Evolutionary conservation across 2,113 vertebrate species (phyloP).

Genomic region (Myrmophylax atrothorax): DNA sequence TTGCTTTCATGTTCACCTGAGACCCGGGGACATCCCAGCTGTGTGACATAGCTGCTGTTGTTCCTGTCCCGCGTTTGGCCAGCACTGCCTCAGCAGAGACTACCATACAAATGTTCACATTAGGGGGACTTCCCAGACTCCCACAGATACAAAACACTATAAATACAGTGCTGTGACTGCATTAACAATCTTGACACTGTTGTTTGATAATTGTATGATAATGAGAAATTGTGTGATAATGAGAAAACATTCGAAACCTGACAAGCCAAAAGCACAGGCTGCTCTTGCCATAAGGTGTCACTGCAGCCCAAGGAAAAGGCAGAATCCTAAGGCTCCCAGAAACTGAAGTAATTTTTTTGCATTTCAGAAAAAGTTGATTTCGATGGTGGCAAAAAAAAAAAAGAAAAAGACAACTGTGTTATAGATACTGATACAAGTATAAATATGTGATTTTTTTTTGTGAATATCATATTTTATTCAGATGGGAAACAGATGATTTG

Average conservation of each 20-base stretch:
- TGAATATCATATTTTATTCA: not conserved
- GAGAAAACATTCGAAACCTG: not conserved
- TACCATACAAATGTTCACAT: too few species aligned
- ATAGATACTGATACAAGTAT: not conserved
- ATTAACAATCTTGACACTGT: not conserved
- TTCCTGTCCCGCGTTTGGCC: too few species aligned
- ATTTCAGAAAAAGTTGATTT: not conserved
- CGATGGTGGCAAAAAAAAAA: not conserved
- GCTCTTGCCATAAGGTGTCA: not conserved
- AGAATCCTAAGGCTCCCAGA: not conserved
- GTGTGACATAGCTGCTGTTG: not conserved
- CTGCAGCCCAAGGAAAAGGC: not conserved
- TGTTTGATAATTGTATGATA: not conserved
- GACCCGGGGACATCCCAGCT: fast-evolving
- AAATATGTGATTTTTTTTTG: not conserved
- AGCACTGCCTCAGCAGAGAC: not conserved
- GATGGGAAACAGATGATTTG: not conserved
- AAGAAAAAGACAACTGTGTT: not conserved
- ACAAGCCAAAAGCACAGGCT: not conserved
- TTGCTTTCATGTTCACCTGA: not conserved
- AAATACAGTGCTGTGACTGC: not conserved
- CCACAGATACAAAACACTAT: not conserved
- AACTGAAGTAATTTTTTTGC: not conserved
- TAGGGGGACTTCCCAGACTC: not conserved
- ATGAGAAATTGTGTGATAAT: fast-evolving